Conservation (phyloP, 2,113 vertebrate genomes). For the Synchiropus splendidus region DNA sequence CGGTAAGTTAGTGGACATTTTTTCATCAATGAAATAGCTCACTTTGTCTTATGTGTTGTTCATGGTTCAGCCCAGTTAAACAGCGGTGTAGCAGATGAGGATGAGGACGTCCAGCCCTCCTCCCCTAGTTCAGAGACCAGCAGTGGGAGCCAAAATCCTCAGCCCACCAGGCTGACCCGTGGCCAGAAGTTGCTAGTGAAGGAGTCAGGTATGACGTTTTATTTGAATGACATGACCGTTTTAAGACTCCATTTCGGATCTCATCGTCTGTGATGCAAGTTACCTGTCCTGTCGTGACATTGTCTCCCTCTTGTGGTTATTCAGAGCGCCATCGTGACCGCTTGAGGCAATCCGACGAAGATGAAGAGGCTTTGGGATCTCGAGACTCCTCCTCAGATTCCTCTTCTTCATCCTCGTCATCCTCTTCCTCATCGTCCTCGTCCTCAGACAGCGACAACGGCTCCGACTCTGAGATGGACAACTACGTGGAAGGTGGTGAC, state of each 20-base stretch:
- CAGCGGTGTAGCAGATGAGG: constrained; percentile 66
- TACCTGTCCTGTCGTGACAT: no score
- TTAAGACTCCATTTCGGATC: no score
- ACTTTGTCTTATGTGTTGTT: neutral
- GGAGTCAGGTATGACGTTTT: constrained; percentile 49
- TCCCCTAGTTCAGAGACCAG: constrained; percentile 72
- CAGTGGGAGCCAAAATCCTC: constrained; percentile 56
- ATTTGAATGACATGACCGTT: no score
- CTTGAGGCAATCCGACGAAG: constrained; percentile 56
- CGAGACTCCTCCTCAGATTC: constrained; percentile 57
- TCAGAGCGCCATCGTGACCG: constrained; percentile 44
- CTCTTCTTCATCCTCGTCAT: constrained; percentile 72
- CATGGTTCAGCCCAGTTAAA: constrained; percentile 70
- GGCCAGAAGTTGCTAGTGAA: constrained; percentile 71
- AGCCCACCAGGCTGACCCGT: constrained; percentile 63
- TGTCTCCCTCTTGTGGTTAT: constrained; percentile 2
- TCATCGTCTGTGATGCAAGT: no score
- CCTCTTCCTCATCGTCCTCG: constrained; percentile 77
- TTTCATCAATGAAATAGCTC: neutral
- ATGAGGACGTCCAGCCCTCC: constrained; percentile 63
- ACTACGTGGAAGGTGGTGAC: constrained; percentile 87
- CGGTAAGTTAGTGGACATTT: constrained; percentile 54
- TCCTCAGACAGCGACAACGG: constrained; percentile 68
- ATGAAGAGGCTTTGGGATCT: constrained; percentile 59
- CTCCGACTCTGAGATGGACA: constrained; percentile 75